Evolutionary conservation across 2,113 vertebrate genomes (phyloP).

Genomic region (Dinomys branickii): DNA sequence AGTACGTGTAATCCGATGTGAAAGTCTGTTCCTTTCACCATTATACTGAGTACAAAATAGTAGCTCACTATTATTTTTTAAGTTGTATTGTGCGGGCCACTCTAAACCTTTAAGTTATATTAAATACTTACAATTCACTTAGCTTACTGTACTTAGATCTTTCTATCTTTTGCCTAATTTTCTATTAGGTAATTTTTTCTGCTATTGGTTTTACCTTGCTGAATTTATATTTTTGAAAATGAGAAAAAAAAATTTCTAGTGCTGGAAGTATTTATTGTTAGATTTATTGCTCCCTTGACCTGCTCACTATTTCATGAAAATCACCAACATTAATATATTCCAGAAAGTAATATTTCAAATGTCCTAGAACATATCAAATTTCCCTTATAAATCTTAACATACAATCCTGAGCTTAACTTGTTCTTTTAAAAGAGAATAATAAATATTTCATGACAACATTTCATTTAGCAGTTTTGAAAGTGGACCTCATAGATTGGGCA

Average conservation of each 20-base stretch:
- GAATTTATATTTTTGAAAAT: conserved; percentile 49
- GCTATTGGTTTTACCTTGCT: conserved; percentile 39
- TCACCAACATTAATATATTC: not conserved
- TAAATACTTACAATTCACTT: not conserved
- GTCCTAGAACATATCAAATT: not conserved
- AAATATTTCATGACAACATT: not conserved
- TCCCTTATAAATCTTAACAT: conserved; percentile 33
- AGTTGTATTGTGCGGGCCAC: not conserved
- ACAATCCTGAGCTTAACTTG: not conserved
- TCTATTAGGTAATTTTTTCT: not conserved
- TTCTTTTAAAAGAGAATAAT: conserved; percentile 48
- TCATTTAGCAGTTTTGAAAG: conserved; percentile 61
- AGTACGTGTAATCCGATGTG: not conserved
- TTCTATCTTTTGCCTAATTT: not conserved
- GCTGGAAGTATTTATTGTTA: not conserved
- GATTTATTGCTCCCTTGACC: not conserved
- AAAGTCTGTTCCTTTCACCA: not conserved
- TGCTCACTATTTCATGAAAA: conserved; percentile 20
- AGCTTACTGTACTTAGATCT: not conserved
- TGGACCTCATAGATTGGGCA: not conserved
- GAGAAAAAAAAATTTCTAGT: not conserved
- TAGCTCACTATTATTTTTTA: not conserved
- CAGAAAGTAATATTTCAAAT: not conserved
- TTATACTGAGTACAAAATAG: not conserved
- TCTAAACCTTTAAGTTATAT: not conserved